A percentile compares a stretch with the other conserved stretches of the same genome.
phyloP scores from a whole-genome alignment of 2,888 invertebrate genomes.

The Eugnorisma glareosa region DNA sequence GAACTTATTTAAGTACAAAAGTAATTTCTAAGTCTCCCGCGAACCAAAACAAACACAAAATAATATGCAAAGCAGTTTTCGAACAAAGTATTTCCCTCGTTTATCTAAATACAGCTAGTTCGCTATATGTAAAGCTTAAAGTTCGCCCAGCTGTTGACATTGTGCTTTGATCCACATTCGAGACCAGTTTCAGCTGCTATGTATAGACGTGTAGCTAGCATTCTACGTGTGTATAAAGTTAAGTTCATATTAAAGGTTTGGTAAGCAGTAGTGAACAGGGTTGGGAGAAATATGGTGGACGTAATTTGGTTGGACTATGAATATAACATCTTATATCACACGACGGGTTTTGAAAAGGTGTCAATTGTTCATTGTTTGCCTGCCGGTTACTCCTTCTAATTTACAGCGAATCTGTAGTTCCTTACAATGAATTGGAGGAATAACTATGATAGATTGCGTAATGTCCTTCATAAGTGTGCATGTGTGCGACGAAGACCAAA shows the following conservation, averaged over 20 bases:
- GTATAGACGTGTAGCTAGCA: conserved; percentile 27
- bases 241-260: conserved; percentile 8
- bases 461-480: background rate
- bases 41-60: background rate
- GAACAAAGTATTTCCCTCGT: conserved; percentile 30
- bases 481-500: too few relatives aligned
- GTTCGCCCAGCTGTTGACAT: conserved; percentile 78
- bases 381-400: background rate
- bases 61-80: background rate
- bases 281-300: background rate
- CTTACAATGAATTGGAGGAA: background rate
- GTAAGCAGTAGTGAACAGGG: background rate
- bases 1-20: background rate
- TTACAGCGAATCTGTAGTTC: background rate
- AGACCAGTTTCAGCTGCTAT: conserved; percentile 75
- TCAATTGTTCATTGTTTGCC: background rate
- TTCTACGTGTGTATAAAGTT: conserved; percentile 44
- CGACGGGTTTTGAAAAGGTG: background rate
- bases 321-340: background rate
- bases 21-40: background rate
- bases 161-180: conserved; percentile 83
- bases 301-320: conserved; percentile 3
- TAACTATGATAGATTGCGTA: background rate
- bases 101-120: conserved; percentile 50
- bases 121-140: conserved; percentile 64